Base-by-base conservation (phyloP, 64 coral and sea anemone genomes). In the Cladopsammia gracilis region DNA sequence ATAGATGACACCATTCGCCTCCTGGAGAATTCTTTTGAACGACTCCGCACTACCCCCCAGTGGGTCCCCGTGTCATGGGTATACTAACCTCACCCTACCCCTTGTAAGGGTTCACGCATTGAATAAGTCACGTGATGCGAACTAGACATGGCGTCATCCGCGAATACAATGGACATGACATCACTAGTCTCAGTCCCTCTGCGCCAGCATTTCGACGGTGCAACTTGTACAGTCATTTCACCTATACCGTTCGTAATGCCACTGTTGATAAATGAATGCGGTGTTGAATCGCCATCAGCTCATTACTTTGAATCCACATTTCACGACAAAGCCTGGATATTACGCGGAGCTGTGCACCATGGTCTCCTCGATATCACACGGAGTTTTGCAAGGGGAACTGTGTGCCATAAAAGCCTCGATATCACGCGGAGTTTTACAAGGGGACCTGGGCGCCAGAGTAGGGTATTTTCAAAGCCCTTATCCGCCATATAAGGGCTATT, bases 1-100 rank as follows among this genome's bases (percentile, higher is more conserved):
- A 97, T 97, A 57, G 96, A 97, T 74, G 96, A 97, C 19, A 97
- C 96, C 2, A 97, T 97, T 70, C 66, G 43, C 58, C 82, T 91
- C 14, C 88, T 97, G 48, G 96, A 97, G 43, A 83, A 90, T 87
- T 70, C 92, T 20, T 88, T 97, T 49, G 92, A 85, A 7, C 70
- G 58, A 10, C 83, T 97, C 53, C 71, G 75, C 10, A 81, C 62
- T n/a, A 91, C 78, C 7, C 85, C 89, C 10, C 96, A 97, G 66
- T 97, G 96, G 96, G 96, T 97, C 25, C 96, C 96, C 5, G 83
- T 97, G 57, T 91, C 73, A 70, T 97, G 96, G 96, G 94, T 97
- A 26, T 97, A 97, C 75, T 97, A 48, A 91, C 13, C 51, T 43
- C 67, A 10, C 48, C 66, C 48, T 13, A 15, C 67, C 7, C 53